A percentile compares a stretch with the other conserved stretches of the same genome.
Conservation (phyloP, 2,888 invertebrate genomes). For the Dynastes hyllus region DNA sequence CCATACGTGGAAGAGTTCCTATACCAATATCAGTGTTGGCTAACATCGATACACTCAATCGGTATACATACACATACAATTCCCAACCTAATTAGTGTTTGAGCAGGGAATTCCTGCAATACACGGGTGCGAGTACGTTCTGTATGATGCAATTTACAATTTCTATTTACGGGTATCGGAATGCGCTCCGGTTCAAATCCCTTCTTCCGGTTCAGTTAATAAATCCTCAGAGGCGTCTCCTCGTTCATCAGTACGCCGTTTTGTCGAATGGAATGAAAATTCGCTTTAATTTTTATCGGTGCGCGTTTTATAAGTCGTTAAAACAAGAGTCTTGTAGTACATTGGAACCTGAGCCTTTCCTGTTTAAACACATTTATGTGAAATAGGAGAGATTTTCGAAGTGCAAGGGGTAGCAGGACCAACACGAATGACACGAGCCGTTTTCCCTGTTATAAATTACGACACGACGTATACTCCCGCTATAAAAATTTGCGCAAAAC, state of each 20-base stretch:
- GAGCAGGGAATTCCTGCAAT: background rate
- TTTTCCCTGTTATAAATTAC: background rate
- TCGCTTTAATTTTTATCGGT: constrained; percentile 7
- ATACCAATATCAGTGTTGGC: too few relatives aligned
- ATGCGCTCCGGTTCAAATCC: constrained; percentile 2
- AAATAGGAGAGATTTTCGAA: too few relatives aligned
- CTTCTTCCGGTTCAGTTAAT: constrained; percentile 4
- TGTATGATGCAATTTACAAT: background rate
- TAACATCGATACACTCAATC: too few relatives aligned
- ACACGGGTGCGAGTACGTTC: background rate
- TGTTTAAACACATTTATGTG: background rate
- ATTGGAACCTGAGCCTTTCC: too few relatives aligned
- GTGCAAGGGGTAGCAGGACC: background rate
- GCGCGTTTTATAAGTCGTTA: constrained; percentile 5
- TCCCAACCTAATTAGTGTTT: background rate
- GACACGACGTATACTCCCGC: background rate
- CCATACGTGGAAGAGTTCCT: too few relatives aligned
- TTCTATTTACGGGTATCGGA: constrained; percentile 4
- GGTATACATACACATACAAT: too few relatives aligned
- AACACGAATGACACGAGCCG: background rate
- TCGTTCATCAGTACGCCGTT: background rate
- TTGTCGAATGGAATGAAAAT: background rate
- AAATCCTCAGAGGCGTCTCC: background rate
- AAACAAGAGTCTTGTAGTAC: background rate
- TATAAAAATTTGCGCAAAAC: background rate